These are phyloP conservation scores for Griposia aprilina DNA, from an alignment of 2,888 invertebrate genomes.

Conservation along the genomic window DNA sequence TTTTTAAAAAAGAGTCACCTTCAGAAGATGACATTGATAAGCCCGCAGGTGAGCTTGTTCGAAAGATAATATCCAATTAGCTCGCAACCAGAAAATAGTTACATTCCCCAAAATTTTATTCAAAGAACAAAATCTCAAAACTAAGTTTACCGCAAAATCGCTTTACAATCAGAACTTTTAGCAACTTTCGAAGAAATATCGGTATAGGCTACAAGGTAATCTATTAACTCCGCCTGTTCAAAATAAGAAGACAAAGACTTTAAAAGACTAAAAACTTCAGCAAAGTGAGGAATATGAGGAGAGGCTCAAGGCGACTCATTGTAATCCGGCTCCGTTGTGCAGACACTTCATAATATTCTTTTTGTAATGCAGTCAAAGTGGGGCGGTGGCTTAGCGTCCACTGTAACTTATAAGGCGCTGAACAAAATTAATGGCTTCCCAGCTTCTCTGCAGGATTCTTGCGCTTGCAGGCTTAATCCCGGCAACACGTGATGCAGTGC, in stretches of 20 bases:
- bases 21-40: slow-evolving; percentile 3
- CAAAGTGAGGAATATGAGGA: slow-evolving; percentile 69
- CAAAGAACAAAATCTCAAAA: slow-evolving; percentile 22
- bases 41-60: background rate
- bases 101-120: background rate
- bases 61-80: slow-evolving; percentile 22
- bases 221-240: slow-evolving; percentile 44
- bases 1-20: background rate
- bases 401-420: slow-evolving; percentile 81
- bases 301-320: slow-evolving; percentile 69
- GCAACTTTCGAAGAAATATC: slow-evolving; percentile 31
- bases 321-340: slow-evolving; percentile 74
- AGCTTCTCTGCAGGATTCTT: slow-evolving; percentile 61
- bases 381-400: slow-evolving; percentile 76
- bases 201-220: slow-evolving; percentile 57
- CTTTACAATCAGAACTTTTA: slow-evolving; percentile 1
- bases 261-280: slow-evolving; percentile 64
- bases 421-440: slow-evolving; percentile 82
- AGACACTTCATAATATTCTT: slow-evolving; percentile 76
- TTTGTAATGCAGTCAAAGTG: slow-evolving; percentile 76
- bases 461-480: slow-evolving; percentile 78
- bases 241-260: slow-evolving; percentile 48
- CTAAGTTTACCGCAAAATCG: slow-evolving; percentile 19
- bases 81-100: background rate
- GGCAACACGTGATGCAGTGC: slow-evolving; percentile 76